Evolutionary conservation across 2,113 vertebrate species (phyloP).

Genomic region (Butorides virescens): DNA sequence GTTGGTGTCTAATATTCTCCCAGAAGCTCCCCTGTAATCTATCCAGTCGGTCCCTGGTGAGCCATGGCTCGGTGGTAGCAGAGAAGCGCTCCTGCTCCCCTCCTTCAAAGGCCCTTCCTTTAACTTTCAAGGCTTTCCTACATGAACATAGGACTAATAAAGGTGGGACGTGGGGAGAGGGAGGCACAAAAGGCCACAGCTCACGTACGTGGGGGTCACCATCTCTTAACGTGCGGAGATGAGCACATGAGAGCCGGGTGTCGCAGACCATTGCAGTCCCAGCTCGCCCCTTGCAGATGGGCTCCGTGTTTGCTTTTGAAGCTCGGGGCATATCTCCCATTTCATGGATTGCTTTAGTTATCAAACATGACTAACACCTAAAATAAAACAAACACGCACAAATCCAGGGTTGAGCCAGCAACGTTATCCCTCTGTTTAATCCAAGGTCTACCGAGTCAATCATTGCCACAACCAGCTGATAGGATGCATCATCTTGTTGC

Average conservation of each 20-base stretch:
- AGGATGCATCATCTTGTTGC: background rate
- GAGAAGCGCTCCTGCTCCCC: background rate
- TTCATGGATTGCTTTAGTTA: background rate
- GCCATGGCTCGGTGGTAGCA: background rate
- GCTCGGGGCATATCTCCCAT: background rate
- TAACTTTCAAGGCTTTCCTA: background rate
- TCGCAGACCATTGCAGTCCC: rapidly evolving
- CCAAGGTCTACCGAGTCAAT: conserved; percentile 50
- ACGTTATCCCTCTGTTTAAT: conserved; percentile 8
- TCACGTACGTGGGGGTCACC: background rate
- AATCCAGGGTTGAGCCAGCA: conserved; percentile 12
- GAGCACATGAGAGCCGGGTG: rapidly evolving
- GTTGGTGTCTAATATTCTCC: background rate
- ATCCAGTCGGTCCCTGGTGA: background rate
- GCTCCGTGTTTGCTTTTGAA: background rate
- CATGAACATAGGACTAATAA: background rate
- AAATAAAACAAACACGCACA: conserved; percentile 28
- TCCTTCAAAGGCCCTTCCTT: background rate
- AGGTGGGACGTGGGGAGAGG: background rate
- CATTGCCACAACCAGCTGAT: conserved; percentile 35
- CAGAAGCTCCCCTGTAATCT: background rate
- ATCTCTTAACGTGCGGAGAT: background rate
- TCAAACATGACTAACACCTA: conserved; percentile 4
- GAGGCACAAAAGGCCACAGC: background rate
- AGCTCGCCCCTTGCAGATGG: background rate